These are phyloP conservation scores for Pyrocoelia pectoralis DNA, from an alignment of 2,888 invertebrate genomes.

Conservation along the genomic window DNA sequence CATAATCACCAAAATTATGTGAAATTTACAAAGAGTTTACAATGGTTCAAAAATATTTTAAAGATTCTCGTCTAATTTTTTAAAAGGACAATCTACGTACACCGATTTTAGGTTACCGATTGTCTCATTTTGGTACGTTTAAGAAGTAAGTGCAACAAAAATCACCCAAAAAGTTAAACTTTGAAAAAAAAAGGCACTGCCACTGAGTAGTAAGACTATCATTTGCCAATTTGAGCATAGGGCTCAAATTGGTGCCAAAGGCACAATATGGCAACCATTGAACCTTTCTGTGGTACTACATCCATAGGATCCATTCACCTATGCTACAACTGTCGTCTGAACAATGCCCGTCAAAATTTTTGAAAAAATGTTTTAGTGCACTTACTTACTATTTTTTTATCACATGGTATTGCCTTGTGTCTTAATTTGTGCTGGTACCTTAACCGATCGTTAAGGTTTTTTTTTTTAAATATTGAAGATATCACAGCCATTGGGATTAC, in stretches of 20 bases:
- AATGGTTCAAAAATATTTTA: too few relatives aligned
- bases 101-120: too few relatives aligned
- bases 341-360: not conserved
- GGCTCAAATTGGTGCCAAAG: not conserved
- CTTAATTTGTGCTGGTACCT: too few relatives aligned
- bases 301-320: too few relatives aligned
- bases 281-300: conserved; percentile 1
- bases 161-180: not conserved
- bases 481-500: conserved; percentile 3
- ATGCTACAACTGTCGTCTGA: not conserved
- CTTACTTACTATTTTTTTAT: not conserved
- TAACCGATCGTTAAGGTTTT: too few relatives aligned
- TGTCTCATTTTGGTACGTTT: too few relatives aligned
- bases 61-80: too few relatives aligned
- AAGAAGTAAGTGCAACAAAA: too few relatives aligned
- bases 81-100: too few relatives aligned
- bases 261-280: conserved; percentile 6
- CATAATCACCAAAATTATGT: too few relatives aligned
- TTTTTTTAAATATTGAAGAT: not conserved
- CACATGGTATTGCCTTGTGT: too few relatives aligned
- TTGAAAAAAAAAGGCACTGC: not conserved
- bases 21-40: too few relatives aligned
- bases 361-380: not conserved
- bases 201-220: not conserved
- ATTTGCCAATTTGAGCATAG: not conserved